Conservation (phyloP, 2,113 vertebrate species). For the Cyanocitta stelleri region DNA sequence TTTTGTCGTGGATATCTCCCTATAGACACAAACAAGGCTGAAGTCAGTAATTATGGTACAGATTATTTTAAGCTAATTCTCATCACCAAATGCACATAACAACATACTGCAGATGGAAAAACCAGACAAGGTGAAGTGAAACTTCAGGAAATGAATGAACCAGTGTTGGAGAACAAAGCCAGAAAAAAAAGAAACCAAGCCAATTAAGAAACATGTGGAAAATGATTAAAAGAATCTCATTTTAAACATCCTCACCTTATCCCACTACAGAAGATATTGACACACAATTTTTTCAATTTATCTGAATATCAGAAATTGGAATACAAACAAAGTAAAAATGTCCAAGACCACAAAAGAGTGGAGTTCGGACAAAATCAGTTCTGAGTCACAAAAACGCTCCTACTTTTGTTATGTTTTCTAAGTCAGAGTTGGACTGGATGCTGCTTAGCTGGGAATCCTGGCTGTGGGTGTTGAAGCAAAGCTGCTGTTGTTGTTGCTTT, state of each 20-base stretch:
- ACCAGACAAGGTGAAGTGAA: conserved; percentile 57
- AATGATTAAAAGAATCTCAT: neutral
- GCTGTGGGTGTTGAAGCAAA: neutral
- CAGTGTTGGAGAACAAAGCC: conserved; percentile 54
- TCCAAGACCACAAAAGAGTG: neutral
- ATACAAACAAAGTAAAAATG: neutral
- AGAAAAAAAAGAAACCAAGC: conserved; percentile 4
- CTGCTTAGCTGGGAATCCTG: neutral
- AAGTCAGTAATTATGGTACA: conserved; percentile 43
- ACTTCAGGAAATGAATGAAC: conserved; percentile 66
- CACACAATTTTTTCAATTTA: neutral
- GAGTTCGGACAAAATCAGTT: neutral
- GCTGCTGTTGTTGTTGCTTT: neutral
- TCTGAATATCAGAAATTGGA: neutral
- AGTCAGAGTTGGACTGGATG: neutral
- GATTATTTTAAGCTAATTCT: conserved; percentile 63
- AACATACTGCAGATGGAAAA: conserved; percentile 53
- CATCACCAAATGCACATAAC: conserved; percentile 24
- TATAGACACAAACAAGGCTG: conserved; percentile 64
- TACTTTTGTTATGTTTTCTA: neutral
- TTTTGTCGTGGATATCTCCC: conserved; percentile 63
- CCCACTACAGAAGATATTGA: neutral
- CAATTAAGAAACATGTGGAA: conserved; percentile 20
- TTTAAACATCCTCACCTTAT: neutral
- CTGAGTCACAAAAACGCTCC: neutral